Percentiles rank a stretch among this genome's conserved stretches.
phyloP scores from a whole-genome alignment of 2,797 vertebrate species.

The Lates japonicus region DNA sequence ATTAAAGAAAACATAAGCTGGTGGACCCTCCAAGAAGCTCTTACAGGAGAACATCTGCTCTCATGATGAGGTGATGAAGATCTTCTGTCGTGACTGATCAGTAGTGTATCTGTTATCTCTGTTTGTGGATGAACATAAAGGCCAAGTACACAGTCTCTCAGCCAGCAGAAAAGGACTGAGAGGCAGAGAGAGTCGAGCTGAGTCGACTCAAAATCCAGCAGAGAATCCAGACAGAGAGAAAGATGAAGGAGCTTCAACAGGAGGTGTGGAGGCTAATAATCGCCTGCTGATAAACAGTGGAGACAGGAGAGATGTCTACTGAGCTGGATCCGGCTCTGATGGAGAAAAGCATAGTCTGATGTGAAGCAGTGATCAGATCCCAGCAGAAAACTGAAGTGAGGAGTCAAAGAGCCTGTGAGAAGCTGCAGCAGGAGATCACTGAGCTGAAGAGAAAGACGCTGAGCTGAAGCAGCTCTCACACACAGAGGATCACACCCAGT shows the following conservation, averaged over 20 bases:
- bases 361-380: conserved; percentile 17
- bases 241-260: background rate
- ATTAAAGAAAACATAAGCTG: too few relatives aligned
- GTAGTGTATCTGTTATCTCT: too few relatives aligned
- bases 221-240: conserved; percentile 11
- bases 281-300: background rate
- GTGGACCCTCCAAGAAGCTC: conserved; percentile 3
- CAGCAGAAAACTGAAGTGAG: conserved; percentile 2
- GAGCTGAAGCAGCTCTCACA: conserved; percentile 2
- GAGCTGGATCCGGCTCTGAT: conserved; percentile 1
- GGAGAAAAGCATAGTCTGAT: background rate
- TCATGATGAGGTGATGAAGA: conserved; percentile 29
- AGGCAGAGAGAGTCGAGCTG: conserved; percentile 22
- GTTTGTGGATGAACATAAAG: too few relatives aligned
- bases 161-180: background rate
- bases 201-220: conserved; percentile 13
- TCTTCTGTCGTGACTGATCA: too few relatives aligned
- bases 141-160: too few relatives aligned
- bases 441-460: conserved; percentile 6
- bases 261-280: background rate
- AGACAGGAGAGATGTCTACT: conserved; percentile 19
- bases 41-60: conserved; percentile 46
- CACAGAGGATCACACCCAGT: conserved; percentile 11
- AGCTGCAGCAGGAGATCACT: background rate
- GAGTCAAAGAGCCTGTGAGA: background rate